Percentiles rank a stretch among this genome's conserved stretches.
Conservation (phyloP, 2,797 vertebrate species). For the Gastrophryne carolinensis region DNA sequence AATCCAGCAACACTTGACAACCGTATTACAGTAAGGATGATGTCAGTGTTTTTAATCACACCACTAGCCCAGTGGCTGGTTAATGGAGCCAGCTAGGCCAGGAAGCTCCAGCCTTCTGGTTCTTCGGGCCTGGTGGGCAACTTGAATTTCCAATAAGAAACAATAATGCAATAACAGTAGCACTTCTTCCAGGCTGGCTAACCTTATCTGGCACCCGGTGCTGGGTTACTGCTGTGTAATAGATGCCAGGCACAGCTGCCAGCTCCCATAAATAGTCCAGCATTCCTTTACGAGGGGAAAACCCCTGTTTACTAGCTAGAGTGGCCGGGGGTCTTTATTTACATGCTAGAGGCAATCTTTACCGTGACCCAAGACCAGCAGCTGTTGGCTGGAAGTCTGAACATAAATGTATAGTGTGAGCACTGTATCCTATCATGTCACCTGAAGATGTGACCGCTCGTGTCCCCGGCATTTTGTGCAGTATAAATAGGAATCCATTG, state of each 20-base stretch:
- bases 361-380: background rate
- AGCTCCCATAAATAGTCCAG: slow-evolving; percentile 23
- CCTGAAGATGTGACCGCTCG: background rate
- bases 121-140: too few relatives aligned
- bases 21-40: too few relatives aligned
- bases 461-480: background rate
- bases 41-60: too few relatives aligned
- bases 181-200: background rate
- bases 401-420: slow-evolving; percentile 16
- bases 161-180: background rate
- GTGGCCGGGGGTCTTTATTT: slow-evolving; percentile 13
- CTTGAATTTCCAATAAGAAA: too few relatives aligned
- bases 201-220: slow-evolving; percentile 27
- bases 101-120: too few relatives aligned
- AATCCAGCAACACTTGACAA: too few relatives aligned
- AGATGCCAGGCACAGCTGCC: slow-evolving; percentile 1
- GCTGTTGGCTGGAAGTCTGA: slow-evolving; percentile 11
- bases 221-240: background rate
- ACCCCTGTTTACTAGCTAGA: background rate
- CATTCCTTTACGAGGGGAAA: slow-evolving; percentile 9
- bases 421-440: background rate
- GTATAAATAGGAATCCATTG: background rate
- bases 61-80: too few relatives aligned
- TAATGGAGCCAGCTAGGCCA: too few relatives aligned
- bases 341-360: background rate